Conservation (phyloP, 1,140 invertebrate species). For the Patella vulgata region DNA sequence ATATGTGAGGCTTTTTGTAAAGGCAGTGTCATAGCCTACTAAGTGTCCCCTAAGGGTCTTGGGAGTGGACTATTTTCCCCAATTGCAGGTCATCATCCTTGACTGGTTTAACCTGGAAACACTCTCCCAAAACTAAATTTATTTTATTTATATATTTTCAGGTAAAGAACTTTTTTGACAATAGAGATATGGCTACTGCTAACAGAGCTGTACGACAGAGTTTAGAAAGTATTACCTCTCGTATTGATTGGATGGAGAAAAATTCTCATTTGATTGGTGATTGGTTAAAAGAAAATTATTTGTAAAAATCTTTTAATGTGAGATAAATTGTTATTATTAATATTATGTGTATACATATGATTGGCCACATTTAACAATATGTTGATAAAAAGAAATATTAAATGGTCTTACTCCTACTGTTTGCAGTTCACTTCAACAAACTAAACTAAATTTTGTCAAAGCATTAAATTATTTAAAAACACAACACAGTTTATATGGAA, state of each 20-base stretch:
- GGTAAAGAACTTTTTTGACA: slow-evolving; percentile 18
- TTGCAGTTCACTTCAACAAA: too few species aligned
- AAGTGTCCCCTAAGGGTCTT: not conserved
- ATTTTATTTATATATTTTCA: not conserved
- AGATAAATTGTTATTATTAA: too few species aligned
- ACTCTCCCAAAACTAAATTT: not conserved
- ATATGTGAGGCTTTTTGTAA: slow-evolving; percentile 4
- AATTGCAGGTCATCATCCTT: not conserved
- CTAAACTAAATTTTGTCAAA: too few species aligned
- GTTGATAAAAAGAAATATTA: too few species aligned
- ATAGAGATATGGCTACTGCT: slow-evolving; percentile 10
- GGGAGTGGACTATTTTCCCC: not conserved
- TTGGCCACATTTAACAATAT: too few species aligned
- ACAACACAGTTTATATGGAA: too few species aligned
- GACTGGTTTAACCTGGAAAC: not conserved
- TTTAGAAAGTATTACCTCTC: slow-evolving; percentile 13
- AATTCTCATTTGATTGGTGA: not conserved
- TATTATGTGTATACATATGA: too few species aligned
- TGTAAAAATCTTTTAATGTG: too few species aligned
- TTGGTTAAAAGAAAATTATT: slow-evolving; percentile 3
- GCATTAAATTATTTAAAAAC: too few species aligned
- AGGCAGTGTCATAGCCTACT: not conserved
- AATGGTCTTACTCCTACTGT: too few species aligned
- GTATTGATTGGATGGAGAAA: slow-evolving; percentile 12
- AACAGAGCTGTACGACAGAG: slow-evolving; percentile 13